phyloP scores from a whole-genome alignment of 2,888 invertebrate genomes.

The Kryphioiulus occultus region DNA sequence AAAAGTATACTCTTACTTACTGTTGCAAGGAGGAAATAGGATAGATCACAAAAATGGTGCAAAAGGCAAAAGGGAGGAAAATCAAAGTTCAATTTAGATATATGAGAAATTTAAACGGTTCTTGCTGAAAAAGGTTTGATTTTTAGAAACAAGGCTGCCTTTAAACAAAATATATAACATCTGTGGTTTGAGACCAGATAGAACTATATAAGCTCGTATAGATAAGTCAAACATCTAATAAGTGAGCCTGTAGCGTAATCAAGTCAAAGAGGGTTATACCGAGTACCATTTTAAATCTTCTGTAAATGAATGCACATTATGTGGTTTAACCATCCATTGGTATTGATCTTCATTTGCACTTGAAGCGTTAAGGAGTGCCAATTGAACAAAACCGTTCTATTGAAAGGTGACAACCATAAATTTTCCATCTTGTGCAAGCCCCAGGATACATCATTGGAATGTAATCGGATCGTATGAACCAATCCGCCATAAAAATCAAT shows the following conservation, averaged over 20 bases:
- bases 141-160: too few species aligned
- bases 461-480: neutral
- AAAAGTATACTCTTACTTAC: neutral
- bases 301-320: neutral
- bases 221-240: neutral
- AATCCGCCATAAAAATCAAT: neutral
- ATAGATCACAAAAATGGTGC: too few species aligned
- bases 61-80: too few species aligned
- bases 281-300: neutral
- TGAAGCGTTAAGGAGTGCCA: neutral
- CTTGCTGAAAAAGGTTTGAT: too few species aligned
- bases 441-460: neutral
- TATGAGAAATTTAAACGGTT: too few species aligned
- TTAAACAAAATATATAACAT: neutral
- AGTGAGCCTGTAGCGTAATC: neutral
- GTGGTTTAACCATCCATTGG: neutral
- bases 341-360: neutral
- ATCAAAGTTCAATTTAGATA: too few species aligned
- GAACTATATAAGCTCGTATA: too few species aligned
- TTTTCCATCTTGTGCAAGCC: neutral
- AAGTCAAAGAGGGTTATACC: neutral
- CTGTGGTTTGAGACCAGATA: neutral
- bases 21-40: too few species aligned
- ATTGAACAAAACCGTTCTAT: neutral
- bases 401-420: neutral